phyloP scores from a whole-genome alignment of 2,888 invertebrate genomes.

The Cerceris ruficornis region DNA sequence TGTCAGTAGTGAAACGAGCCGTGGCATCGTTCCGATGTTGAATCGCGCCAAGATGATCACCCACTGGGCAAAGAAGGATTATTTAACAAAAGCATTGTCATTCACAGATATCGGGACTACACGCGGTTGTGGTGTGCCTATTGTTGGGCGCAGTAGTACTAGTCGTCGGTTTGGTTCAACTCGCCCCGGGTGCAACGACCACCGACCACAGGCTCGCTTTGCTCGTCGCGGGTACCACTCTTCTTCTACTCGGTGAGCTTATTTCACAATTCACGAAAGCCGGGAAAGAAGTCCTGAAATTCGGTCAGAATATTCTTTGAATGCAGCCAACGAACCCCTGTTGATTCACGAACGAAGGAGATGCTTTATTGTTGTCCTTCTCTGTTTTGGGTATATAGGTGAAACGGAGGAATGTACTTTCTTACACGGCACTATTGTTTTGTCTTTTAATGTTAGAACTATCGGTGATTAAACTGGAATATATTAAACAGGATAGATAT shows the following conservation, averaged over 20 bases:
- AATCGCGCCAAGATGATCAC: not conserved
- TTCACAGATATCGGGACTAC: constrained; percentile 87
- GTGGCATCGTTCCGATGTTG: not conserved
- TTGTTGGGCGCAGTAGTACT: constrained; percentile 89
- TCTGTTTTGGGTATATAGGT: not conserved
- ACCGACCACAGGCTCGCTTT: constrained; percentile 89
- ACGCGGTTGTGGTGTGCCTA: constrained; percentile 89
- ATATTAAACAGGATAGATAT: too few species aligned
- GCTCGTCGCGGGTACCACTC: constrained; percentile 86
- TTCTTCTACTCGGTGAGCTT: constrained; percentile 84
- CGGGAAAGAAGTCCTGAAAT: constrained; percentile 7
- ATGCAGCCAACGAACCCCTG: not conserved
- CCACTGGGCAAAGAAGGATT: not conserved
- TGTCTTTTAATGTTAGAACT: too few species aligned
- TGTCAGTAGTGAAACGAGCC: not conserved
- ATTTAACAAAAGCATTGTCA: constrained; percentile 3
- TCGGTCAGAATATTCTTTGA: constrained; percentile 1
- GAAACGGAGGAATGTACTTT: too few species aligned
- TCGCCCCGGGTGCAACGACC: constrained; percentile 90
- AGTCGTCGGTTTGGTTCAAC: constrained; percentile 90
- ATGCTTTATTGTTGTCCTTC: not conserved
- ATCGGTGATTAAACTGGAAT: too few species aligned
- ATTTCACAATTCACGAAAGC: constrained; percentile 18
- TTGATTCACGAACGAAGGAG: not conserved
- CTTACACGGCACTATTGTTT: too few species aligned